Conservation (phyloP, 2,113 vertebrate species). For the Dascyllus trimaculatus region DNA sequence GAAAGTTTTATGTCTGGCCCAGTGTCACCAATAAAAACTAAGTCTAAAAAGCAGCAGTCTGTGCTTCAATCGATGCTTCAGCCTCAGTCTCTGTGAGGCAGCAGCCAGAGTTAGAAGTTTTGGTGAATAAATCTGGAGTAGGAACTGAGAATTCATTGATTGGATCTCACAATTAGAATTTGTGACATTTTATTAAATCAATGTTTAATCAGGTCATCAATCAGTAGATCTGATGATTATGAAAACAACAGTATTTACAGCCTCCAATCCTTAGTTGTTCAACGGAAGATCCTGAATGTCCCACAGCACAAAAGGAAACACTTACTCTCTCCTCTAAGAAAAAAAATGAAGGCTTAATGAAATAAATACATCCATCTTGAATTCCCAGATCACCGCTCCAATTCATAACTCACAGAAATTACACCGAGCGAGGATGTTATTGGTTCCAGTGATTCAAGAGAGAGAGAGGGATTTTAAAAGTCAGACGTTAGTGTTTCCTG, state of each 20-base stretch:
- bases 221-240: background rate
- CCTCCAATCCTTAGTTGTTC: background rate
- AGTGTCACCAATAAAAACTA: slow-evolving; percentile 55
- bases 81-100: slow-evolving; percentile 25
- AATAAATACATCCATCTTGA: slow-evolving; percentile 4
- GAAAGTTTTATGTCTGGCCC: slow-evolving; percentile 58
- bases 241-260: background rate
- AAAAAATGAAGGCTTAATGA: background rate
- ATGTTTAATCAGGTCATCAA: background rate
- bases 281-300: background rate
- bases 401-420: slow-evolving; percentile 1
- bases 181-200: background rate
- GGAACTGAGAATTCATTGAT: background rate
- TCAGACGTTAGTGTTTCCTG: slow-evolving; percentile 45
- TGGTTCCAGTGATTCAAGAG: background rate
- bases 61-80: slow-evolving; percentile 31
- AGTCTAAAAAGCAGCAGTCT: slow-evolving; percentile 42
- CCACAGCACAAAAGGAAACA: background rate
- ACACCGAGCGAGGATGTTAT: slow-evolving; percentile 10
- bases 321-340: background rate
- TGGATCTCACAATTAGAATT: background rate
- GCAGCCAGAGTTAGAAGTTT: slow-evolving; percentile 25
- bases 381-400: too few relatives aligned
- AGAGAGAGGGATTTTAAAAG: slow-evolving; percentile 24
- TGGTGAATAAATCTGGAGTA: background rate